phyloP scores from a whole-genome alignment of 2,797 vertebrate genomes.

The Harpagifer antarcticus region DNA sequence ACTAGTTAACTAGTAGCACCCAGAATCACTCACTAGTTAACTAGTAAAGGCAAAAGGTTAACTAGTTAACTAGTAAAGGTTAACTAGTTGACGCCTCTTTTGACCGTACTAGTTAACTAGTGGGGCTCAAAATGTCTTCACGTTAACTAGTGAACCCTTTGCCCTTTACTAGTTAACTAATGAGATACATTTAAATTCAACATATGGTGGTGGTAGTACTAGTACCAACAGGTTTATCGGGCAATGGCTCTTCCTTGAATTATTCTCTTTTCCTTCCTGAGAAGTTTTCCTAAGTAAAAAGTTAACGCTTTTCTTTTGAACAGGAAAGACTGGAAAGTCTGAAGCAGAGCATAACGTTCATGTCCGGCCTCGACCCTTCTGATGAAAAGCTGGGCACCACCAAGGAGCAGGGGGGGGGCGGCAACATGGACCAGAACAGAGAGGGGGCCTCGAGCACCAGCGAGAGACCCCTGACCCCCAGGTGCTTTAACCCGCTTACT shows the following conservation, averaged over 20 bases:
- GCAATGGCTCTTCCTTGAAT: not conserved
- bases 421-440: constrained; percentile 75
- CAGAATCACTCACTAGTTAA: too few species aligned
- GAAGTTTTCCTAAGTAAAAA: not conserved
- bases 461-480: constrained; percentile 87
- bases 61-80: too few species aligned
- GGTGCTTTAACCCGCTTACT: constrained; percentile 74
- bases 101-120: too few species aligned
- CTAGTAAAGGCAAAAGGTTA: too few species aligned
- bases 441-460: constrained; percentile 75
- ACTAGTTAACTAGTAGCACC: too few species aligned
- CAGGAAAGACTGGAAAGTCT: constrained; percentile 96
- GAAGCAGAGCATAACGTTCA: constrained; percentile 97
- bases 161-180: too few species aligned
- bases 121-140: too few species aligned
- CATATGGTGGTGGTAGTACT: too few species aligned
- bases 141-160: too few species aligned
- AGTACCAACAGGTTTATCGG: not conserved
- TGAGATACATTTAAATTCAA: too few species aligned
- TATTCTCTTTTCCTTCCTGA: not conserved
- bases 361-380: constrained; percentile 92
- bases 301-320: constrained; percentile 40
- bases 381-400: constrained; percentile 84
- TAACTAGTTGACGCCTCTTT: too few species aligned
- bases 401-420: constrained; percentile 81